Evolutionary conservation across 2,888 invertebrate genomes (phyloP).

Genomic region (Sminthurides aquaticus): DNA sequence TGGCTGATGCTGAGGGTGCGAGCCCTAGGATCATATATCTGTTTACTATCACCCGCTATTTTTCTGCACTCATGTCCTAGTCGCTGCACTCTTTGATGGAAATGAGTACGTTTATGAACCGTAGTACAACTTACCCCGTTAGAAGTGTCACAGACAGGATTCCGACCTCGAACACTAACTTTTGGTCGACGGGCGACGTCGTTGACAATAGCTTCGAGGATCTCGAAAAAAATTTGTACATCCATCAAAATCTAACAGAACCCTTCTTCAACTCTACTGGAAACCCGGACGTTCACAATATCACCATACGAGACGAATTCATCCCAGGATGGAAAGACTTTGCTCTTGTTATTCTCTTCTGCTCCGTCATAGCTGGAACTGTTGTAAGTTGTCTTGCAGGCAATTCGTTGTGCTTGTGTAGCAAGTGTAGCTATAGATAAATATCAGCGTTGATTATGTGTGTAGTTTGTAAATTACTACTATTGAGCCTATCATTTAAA

Average conservation of each 20-base stretch:
- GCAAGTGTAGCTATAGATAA: too few relatives aligned
- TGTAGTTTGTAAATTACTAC: too few relatives aligned
- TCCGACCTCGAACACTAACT: neutral
- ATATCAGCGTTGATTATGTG: too few relatives aligned
- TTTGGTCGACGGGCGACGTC: neutral
- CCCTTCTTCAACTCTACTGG: neutral
- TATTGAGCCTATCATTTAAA: too few relatives aligned
- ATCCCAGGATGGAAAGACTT: slow-evolving; percentile 48
- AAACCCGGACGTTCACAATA: neutral
- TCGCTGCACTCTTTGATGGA: too few relatives aligned
- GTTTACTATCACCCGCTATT: too few relatives aligned
- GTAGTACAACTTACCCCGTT: slow-evolving; percentile 1
- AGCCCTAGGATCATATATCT: too few relatives aligned
- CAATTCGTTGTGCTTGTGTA: too few relatives aligned
- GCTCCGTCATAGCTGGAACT: slow-evolving; percentile 62
- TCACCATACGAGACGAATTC: neutral
- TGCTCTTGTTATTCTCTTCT: slow-evolving; percentile 58
- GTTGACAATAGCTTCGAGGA: neutral
- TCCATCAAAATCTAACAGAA: neutral
- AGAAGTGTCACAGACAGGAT: neutral
- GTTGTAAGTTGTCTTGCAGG: slow-evolving; percentile 50
- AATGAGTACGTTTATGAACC: slow-evolving; percentile 13
- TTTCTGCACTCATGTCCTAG: too few relatives aligned
- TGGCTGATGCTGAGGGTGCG: too few relatives aligned
- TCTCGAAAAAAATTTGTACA: neutral